Conservation (phyloP, 2,888 invertebrate species). For the Drosophila vallismaia region DNA sequence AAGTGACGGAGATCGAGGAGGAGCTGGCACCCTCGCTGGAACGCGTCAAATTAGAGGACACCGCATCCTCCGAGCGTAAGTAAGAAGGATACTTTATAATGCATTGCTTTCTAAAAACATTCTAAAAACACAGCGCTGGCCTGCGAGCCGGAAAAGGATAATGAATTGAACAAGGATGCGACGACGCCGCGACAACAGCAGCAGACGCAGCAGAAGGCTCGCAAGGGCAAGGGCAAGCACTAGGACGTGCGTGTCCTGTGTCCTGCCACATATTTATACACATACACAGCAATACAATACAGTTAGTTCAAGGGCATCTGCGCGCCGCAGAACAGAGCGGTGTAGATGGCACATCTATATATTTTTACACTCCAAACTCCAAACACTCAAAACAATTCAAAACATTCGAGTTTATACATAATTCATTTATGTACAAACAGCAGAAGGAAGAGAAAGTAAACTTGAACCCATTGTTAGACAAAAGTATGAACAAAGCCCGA, state of each 20-base stretch:
- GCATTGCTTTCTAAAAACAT: not conserved
- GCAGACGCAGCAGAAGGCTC: constrained; percentile 36
- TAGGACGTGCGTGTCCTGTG: constrained; percentile 7
- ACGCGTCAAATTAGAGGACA: constrained; percentile 22
- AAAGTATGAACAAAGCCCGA: constrained; percentile 25
- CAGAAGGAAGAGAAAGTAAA: not conserved
- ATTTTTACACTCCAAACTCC: constrained; percentile 25
- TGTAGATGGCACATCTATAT: constrained; percentile 25
- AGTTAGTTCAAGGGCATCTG: constrained; percentile 2
- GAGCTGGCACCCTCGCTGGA: constrained; percentile 51
- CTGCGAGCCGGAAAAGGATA: constrained; percentile 1
- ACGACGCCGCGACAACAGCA: constrained; percentile 33
- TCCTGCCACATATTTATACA: constrained; percentile 10
- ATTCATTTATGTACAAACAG: constrained; percentile 25
- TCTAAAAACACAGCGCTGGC: not conserved
- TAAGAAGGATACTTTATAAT: not conserved
- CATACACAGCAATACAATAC: constrained; percentile 6
- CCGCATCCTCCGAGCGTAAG: constrained; percentile 1
- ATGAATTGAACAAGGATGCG: constrained; percentile 14
- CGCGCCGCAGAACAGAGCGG: not conserved
- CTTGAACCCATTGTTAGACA: constrained; percentile 26
- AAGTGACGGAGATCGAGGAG: constrained; percentile 29
- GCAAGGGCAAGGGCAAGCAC: constrained; percentile 48
- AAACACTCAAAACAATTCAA: too few species aligned
- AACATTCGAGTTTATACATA: constrained; percentile 17